These are phyloP conservation scores for Sinosuthora webbiana DNA, from an alignment of 2,113 vertebrate species.

Conservation along the genomic window DNA sequence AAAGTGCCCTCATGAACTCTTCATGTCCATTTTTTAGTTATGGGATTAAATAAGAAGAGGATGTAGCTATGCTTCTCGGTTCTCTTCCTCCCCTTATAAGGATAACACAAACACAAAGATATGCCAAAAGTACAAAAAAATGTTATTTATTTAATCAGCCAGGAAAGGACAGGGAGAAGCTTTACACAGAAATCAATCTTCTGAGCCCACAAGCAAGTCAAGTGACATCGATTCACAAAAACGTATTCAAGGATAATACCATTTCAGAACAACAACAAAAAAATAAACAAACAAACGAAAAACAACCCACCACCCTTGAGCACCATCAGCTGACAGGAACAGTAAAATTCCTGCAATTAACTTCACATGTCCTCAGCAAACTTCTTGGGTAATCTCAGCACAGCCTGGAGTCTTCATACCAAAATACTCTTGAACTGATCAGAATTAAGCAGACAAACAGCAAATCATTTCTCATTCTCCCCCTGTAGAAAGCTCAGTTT, in stretches of 20 bases:
- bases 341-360: neutral
- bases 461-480: neutral
- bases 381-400: neutral
- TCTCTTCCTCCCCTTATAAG: neutral
- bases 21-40: neutral
- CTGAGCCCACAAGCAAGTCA: neutral
- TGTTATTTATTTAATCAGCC: neutral
- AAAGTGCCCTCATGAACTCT: neutral
- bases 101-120: conserved; percentile 19
- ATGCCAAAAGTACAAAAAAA: conserved; percentile 33
- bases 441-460: neutral
- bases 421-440: neutral
- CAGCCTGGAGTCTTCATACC: neutral
- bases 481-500: neutral
- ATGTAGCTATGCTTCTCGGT: neutral
- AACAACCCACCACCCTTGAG: too few species aligned
- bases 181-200: neutral
- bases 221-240: neutral
- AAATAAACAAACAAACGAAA: neutral
- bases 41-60: neutral
- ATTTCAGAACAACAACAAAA: neutral
- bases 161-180: neutral
- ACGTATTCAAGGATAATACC: neutral
- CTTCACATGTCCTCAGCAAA: neutral
- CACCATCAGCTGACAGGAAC: neutral